These are phyloP conservation scores for Tachuris rubrigastra DNA, from an alignment of 2,113 vertebrate genomes.

Conservation along the genomic window DNA sequence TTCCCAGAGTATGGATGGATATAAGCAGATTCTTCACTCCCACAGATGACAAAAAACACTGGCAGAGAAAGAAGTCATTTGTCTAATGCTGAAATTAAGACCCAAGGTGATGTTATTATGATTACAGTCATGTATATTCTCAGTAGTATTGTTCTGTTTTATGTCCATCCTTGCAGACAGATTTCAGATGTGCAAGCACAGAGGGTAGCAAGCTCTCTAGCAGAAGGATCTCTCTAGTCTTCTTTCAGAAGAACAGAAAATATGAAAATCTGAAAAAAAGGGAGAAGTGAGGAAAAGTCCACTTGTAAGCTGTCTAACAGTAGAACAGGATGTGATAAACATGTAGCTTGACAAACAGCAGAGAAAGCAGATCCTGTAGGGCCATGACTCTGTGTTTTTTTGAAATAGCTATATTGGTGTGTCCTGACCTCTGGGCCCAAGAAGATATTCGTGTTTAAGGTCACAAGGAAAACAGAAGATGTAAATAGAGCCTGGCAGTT, in stretches of 20 bases:
- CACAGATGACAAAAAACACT: background rate
- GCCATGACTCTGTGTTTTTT: background rate
- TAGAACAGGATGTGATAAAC: background rate
- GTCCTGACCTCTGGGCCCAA: background rate
- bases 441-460: background rate
- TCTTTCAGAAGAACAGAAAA: background rate
- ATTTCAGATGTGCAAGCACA: background rate
- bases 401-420: background rate
- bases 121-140: background rate
- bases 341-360: background rate
- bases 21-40: background rate
- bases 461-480: background rate
- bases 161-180: background rate
- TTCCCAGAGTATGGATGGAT: background rate
- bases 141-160: fast-evolving
- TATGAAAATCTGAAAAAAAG: background rate
- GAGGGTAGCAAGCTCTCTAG: background rate
- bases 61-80: background rate
- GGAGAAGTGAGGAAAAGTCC: background rate
- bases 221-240: background rate
- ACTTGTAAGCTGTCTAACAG: background rate
- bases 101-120: background rate
- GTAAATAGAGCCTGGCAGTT: background rate
- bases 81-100: background rate
- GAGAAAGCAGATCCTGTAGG: background rate